Evolutionary conservation across 1,140 invertebrate genomes (phyloP), one percentile per base, ranked within the genome.

Genomic region (Pachypsylla venusta): DNA sequence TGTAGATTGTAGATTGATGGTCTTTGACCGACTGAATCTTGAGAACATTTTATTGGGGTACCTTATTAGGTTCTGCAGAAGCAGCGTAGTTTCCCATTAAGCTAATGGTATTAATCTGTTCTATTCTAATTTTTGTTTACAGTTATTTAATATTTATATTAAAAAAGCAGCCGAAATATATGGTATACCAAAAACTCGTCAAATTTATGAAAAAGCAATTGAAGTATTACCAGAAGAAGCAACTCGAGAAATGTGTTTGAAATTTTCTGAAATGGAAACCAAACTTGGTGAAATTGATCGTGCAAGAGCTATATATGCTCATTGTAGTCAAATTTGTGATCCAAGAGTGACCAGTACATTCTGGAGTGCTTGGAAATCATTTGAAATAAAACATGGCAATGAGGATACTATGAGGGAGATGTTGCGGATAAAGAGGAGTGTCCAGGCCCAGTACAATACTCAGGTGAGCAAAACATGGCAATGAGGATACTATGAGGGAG

Each of bases 351-450:
- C 94, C 7, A 79, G 81, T 3, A 83, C 88, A 28, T 99, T 99
- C 70, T 99, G 97, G 97, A 85, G 93, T 70, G 89, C 89, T 5
- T 99, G 97, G 97, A 98, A 97, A 75, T 93, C 98, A 66, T 99
- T 99, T 78, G 97, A 99, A 79, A 89, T 97, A 30, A 82, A 89
- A 53, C 95, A 99, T 76, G 97, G 97, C n/a, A 99, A 99, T 76
- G 95, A 99, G 73, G 97, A 99, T 67, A 99, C 96, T 0, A 93
- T 99, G 81, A 77, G 94, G 54, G 97, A 99, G 77, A 98, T 99
- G 94, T 74, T 99, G 62, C 78, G 96, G 69, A 97, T 99, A 56
- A 98, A 98, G 72, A 81, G 96, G 64, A 95, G 91, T 69, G 89
- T 99, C 0, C 92, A 97, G 75, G 94, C 94, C 4, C 93, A 87